Evolutionary conservation across 2,888 invertebrate genomes (phyloP).

Genomic region (Drosophila basisetae): DNA sequence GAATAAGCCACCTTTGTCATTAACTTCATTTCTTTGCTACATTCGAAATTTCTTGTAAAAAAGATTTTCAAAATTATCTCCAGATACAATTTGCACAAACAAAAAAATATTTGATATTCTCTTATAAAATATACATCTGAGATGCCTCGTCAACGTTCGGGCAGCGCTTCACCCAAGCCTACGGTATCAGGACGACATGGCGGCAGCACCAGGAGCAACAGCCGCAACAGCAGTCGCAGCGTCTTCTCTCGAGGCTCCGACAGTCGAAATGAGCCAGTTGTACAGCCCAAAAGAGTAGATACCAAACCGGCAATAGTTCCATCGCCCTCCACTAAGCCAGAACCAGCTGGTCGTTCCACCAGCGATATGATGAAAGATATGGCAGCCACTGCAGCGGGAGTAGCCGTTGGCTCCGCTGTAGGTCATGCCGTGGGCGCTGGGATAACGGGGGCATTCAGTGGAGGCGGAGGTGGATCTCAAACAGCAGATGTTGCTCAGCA

Average conservation of each 20-base stretch:
- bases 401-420: constrained; percentile 71
- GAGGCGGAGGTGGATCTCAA: constrained; percentile 32
- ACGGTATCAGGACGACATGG: constrained; percentile 13
- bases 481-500: neutral
- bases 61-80: constrained; percentile 45
- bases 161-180: constrained; percentile 24
- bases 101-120: constrained; percentile 20
- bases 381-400: constrained; percentile 72
- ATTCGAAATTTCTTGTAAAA: neutral
- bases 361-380: constrained; percentile 67
- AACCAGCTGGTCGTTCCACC: constrained; percentile 49
- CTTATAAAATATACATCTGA: constrained; percentile 1
- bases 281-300: constrained; percentile 40
- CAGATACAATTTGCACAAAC: constrained; percentile 13
- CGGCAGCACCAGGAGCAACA: constrained; percentile 12
- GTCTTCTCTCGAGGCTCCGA: constrained; percentile 21
- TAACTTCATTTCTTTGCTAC: constrained; percentile 17
- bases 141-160: constrained; percentile 67
- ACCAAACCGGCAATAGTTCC: constrained; percentile 44
- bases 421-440: constrained; percentile 72
- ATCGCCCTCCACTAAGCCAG: constrained; percentile 14
- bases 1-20: constrained; percentile 24
- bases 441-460: constrained; percentile 63
- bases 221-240: constrained; percentile 22
- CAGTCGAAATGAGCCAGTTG: constrained; percentile 39